phyloP scores from a whole-genome alignment of 2,888 invertebrate species.

The Apoda limacodes region DNA sequence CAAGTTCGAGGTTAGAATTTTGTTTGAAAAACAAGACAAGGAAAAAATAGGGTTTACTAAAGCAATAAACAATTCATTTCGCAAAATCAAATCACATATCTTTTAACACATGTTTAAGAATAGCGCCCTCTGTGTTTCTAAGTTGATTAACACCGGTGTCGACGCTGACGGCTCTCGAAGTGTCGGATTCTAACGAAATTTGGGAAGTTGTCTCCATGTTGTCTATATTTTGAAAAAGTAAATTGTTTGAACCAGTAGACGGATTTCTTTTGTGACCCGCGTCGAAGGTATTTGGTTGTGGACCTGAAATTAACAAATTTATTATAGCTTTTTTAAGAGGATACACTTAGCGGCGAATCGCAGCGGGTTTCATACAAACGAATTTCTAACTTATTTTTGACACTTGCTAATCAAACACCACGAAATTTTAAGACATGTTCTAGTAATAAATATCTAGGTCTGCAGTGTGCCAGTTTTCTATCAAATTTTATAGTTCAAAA shows the following conservation, averaged over 20 bases:
- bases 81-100: slow-evolving; percentile 46
- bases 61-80: too few species aligned
- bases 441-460: too few species aligned
- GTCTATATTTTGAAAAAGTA: slow-evolving; percentile 49
- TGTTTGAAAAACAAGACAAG: too few species aligned
- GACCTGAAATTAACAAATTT: slow-evolving; percentile 28
- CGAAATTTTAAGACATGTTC: too few species aligned
- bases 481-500: too few species aligned
- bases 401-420: too few species aligned
- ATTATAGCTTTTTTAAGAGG: background rate
- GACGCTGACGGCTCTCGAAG: slow-evolving; percentile 19
- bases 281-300: slow-evolving; percentile 29
- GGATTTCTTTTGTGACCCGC: slow-evolving; percentile 45
- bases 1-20: too few species aligned
- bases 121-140: slow-evolving; percentile 57
- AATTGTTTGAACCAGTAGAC: slow-evolving; percentile 51
- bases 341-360: too few species aligned
- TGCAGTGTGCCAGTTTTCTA: too few species aligned
- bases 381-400: too few species aligned
- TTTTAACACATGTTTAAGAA: slow-evolving; percentile 56
- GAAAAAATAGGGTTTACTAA: too few species aligned
- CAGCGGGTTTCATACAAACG: too few species aligned
- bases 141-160: slow-evolving; percentile 58
- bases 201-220: slow-evolving; percentile 40
- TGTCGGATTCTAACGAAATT: slow-evolving; percentile 37